A percentile compares a stretch with the other conserved stretches of the same genome.
Evolutionary conservation across 2,888 invertebrate species (phyloP).

Genomic region (Notodonta dromedarius): DNA sequence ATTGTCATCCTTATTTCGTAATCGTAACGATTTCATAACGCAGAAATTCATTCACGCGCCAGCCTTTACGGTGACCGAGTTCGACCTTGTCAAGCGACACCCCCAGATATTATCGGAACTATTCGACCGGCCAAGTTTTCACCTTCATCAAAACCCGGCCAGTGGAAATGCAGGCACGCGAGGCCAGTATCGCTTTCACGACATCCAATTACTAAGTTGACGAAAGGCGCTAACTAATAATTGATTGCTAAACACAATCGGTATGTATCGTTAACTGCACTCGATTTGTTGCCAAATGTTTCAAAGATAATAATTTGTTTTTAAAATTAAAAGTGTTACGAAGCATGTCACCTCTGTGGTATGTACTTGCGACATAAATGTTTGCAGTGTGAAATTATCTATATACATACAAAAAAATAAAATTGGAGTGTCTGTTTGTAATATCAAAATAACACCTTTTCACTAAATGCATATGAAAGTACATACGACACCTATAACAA

Average conservation of each 20-base stretch:
- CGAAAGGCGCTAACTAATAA: constrained; percentile 23
- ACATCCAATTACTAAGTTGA: constrained; percentile 32
- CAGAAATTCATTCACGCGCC: constrained; percentile 49
- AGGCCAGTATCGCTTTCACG: constrained; percentile 70
- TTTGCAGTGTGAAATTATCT: too few species aligned
- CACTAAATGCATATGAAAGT: too few species aligned
- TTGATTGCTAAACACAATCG: constrained; percentile 5
- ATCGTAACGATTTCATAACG: constrained; percentile 51
- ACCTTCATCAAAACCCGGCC: constrained; percentile 56
- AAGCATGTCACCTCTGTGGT: too few species aligned
- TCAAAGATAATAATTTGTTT: constrained; percentile 18
- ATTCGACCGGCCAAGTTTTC: constrained; percentile 56
- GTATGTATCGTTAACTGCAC: not conserved
- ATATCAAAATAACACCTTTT: too few species aligned
- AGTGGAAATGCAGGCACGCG: constrained; percentile 56
- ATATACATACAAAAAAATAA: too few species aligned
- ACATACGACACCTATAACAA: too few species aligned
- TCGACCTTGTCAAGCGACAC: constrained; percentile 59
- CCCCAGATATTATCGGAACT: constrained; percentile 35
- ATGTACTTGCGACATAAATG: too few species aligned
- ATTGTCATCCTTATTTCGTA: constrained; percentile 42
- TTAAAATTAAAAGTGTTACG: not conserved
- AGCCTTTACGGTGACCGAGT: constrained; percentile 45
- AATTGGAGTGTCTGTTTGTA: too few species aligned
- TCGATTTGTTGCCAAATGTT: constrained; percentile 23